A percentile compares a stretch with the other conserved stretches of the same genome.
phyloP scores from a whole-genome alignment of 2,113 vertebrate species.

The Terrapene triunguis region DNA sequence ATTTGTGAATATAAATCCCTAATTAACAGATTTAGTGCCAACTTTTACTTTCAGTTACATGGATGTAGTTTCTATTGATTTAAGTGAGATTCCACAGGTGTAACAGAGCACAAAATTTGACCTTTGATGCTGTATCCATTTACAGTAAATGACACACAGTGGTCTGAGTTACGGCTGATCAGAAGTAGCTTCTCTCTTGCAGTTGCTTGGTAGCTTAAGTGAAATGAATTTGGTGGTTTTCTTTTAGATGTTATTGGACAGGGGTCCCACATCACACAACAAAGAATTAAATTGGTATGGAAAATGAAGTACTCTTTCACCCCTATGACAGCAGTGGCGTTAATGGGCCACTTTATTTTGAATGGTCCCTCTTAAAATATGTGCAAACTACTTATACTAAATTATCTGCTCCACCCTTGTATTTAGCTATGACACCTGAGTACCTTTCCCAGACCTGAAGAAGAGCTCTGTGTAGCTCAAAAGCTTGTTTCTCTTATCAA shows the following conservation, averaged over 20 bases:
- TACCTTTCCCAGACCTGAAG: too few species aligned
- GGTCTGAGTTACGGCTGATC: too few species aligned
- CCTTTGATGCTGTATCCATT: not conserved
- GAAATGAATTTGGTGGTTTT: slow-evolving; percentile 9
- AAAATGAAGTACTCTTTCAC: slow-evolving; percentile 17
- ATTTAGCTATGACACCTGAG: not conserved
- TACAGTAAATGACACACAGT: too few species aligned
- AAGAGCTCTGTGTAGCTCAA: too few species aligned
- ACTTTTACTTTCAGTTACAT: not conserved
- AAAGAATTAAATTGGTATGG: not conserved
- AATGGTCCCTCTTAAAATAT: too few species aligned
- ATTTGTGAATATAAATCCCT: not conserved
- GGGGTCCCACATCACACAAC: not conserved
- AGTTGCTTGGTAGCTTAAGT: not conserved
- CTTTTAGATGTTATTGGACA: slow-evolving; percentile 10
- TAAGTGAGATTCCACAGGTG: not conserved
- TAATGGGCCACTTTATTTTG: too few species aligned
- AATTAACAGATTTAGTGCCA: not conserved
- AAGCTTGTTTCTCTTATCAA: too few species aligned
- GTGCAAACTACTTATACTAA: not conserved
- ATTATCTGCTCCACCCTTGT: not conserved
- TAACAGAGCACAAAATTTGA: not conserved
- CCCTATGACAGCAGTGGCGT: not conserved
- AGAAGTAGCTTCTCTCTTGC: too few species aligned
- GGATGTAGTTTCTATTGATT: not conserved